These are phyloP conservation scores for Equus quagga DNA, from an alignment of 2,113 vertebrate species.

Conservation along the genomic window DNA sequence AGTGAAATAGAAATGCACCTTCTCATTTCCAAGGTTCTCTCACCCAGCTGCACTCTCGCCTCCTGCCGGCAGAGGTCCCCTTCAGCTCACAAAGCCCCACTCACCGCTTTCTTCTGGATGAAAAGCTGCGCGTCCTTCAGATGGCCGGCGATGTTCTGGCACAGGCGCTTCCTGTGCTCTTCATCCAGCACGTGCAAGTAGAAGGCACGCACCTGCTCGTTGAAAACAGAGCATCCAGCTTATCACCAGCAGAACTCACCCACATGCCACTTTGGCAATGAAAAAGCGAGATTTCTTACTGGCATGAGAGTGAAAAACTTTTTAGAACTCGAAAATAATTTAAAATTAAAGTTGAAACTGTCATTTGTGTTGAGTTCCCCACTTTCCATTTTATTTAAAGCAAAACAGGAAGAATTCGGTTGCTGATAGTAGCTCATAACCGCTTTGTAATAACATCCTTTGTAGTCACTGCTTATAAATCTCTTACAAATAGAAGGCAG, in stretches of 20 bases:
- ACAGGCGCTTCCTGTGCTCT: constrained; percentile 91
- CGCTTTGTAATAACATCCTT: neutral
- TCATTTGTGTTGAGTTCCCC: neutral
- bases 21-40: neutral
- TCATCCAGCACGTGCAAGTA: constrained; percentile 92
- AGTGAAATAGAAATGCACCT: neutral
- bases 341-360: neutral
- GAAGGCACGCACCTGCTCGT: constrained; percentile 91
- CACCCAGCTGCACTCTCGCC: neutral
- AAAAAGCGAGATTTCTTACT: neutral
- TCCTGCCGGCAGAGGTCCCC: constrained; percentile 28
- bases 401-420: neutral
- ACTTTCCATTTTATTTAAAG: neutral
- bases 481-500: neutral
- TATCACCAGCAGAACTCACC: neutral
- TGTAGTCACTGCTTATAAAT: neutral
- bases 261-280: neutral
- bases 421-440: neutral
- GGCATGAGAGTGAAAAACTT: neutral
- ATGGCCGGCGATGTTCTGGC: constrained; percentile 92
- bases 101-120: constrained; percentile 96
- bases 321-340: neutral
- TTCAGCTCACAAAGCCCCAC: constrained; percentile 48
- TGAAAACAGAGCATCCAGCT: neutral
- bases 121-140: constrained; percentile 94